phyloP scores from a whole-genome alignment of 2,888 invertebrate genomes.

The Ecliptopera silaceata region DNA sequence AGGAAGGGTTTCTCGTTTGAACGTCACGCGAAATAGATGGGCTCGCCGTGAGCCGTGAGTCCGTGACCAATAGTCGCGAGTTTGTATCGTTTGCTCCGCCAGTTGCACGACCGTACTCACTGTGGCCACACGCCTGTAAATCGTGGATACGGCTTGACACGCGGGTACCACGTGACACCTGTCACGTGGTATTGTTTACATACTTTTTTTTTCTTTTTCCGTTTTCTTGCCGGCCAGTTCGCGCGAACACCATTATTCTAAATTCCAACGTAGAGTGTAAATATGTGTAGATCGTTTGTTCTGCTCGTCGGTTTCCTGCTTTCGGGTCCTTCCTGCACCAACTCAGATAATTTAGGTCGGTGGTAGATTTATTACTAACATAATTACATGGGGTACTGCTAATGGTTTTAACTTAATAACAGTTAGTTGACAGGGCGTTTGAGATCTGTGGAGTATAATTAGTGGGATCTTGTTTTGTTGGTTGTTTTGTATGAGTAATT shows the following conservation, averaged over 20 bases:
- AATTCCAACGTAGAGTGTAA: conserved; percentile 39
- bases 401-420: conserved; percentile 58
- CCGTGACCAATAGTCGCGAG: conserved; percentile 77
- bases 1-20: conserved; percentile 76
- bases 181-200: conserved; percentile 44
- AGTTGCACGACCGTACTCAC: conserved; percentile 72
- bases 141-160: conserved; percentile 62
- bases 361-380: conserved; percentile 61
- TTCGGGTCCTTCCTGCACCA: conserved; percentile 67
- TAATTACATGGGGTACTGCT: conserved; percentile 55
- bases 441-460: conserved; percentile 42
- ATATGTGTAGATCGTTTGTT: conserved; percentile 52
- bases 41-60: conserved; percentile 72
- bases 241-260: conserved; percentile 7
- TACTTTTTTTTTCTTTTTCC: conserved; percentile 33
- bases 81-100: conserved; percentile 65
- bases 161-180: conserved; percentile 57
- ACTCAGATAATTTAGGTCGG: conserved; percentile 77
- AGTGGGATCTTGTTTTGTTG: conserved; percentile 27
- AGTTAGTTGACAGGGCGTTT: conserved; percentile 45
- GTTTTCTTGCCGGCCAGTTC: conserved; percentile 14
- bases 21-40: conserved; percentile 80
- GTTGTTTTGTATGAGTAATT: conserved; percentile 29
- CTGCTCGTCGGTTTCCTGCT: conserved; percentile 62
- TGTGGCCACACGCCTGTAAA: conserved; percentile 75